Evolutionary conservation across 2,113 vertebrate species (phyloP).

Genomic region (Uropsilus gracilis): DNA sequence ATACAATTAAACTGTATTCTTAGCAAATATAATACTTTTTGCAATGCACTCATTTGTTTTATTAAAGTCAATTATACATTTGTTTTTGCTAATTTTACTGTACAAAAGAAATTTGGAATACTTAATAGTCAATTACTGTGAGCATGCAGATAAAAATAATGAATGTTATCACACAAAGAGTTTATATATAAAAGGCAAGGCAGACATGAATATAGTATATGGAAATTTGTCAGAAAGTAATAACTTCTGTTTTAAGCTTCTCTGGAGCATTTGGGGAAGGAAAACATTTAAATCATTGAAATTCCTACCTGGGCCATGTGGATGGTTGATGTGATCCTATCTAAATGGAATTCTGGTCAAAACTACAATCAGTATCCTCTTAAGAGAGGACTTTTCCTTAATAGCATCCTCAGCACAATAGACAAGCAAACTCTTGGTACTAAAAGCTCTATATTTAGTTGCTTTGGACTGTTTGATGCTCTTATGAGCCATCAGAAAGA

Average conservation of each 20-base stretch:
- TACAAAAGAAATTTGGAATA: constrained; percentile 69
- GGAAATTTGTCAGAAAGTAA: constrained; percentile 64
- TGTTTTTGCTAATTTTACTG: constrained; percentile 69
- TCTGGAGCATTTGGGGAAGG: neutral
- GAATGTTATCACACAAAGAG: constrained; percentile 59
- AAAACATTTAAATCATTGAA: constrained; percentile 63
- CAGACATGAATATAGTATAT: constrained; percentile 46
- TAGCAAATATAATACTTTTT: constrained; percentile 58
- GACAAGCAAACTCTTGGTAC: neutral
- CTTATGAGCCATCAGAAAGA: constrained; percentile 38
- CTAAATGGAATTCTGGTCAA: constrained; percentile 42
- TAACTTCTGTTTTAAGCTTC: constrained; percentile 65
- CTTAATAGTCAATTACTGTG: constrained; percentile 72
- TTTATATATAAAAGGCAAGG: constrained; percentile 45
- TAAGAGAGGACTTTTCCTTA: constrained; percentile 8
- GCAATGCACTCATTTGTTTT: constrained; percentile 60
- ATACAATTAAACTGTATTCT: constrained; percentile 42
- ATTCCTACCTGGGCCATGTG: neutral
- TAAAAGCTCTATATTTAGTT: constrained; percentile 40
- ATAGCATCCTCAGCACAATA: constrained; percentile 3
- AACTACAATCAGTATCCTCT: neutral
- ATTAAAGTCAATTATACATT: constrained; percentile 72
- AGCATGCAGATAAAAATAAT: constrained; percentile 73
- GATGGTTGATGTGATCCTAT: neutral
- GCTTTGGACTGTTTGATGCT: constrained; percentile 51